These are phyloP conservation scores for Andinoacara biseriatus DNA, from an alignment of 2,113 vertebrate genomes.

Conservation along the genomic window DNA sequence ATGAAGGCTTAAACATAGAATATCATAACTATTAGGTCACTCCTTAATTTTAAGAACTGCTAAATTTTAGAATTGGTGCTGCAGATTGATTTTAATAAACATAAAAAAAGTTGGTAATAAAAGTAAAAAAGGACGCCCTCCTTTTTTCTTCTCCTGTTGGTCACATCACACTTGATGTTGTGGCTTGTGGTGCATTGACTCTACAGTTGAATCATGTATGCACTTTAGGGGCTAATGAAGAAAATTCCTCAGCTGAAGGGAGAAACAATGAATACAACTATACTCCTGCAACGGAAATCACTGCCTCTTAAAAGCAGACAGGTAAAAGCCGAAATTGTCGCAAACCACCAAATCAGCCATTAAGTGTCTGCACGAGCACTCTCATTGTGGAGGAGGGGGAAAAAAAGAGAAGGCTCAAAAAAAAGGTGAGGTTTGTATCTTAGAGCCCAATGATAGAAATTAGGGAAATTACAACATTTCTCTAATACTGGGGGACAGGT, in stretches of 20 bases:
- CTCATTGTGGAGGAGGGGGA: neutral
- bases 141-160: neutral
- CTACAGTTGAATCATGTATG: slow-evolving; percentile 11
- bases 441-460: slow-evolving; percentile 1
- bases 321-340: slow-evolving; percentile 35
- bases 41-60: no score
- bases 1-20: no score
- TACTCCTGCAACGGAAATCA: neutral
- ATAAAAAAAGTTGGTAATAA: neutral
- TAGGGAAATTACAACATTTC: slow-evolving; percentile 14
- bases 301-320: slow-evolving; percentile 26
- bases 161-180: slow-evolving; percentile 17
- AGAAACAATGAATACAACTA: slow-evolving; percentile 3
- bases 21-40: no score
- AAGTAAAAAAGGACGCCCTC: neutral
- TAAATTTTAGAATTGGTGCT: neutral
- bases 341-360: slow-evolving; percentile 10
- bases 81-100: neutral
- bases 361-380: neutral
- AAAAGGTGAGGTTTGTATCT: slow-evolving; percentile 8
- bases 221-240: slow-evolving; percentile 9
- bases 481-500: neutral
- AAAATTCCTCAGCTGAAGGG: slow-evolving; percentile 11
- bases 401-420: slow-evolving; percentile 1
- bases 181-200: neutral